Percentiles rank a stretch among this genome's conserved stretches.
Conservation (phyloP, 2,113 vertebrate species). For the Gallinago jamesoni region DNA sequence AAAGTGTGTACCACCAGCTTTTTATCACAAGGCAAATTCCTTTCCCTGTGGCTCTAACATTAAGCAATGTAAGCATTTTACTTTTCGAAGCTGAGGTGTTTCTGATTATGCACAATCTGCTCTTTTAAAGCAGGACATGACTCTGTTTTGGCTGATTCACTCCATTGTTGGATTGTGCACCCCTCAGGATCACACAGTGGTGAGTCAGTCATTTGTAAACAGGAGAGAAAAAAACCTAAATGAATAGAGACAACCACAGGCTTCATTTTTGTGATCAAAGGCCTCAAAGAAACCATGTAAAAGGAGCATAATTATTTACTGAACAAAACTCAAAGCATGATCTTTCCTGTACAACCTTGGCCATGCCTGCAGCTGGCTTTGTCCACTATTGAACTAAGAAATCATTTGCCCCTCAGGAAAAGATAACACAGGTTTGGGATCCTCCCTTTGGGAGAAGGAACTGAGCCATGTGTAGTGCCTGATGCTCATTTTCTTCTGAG, state of each 20-base stretch:
- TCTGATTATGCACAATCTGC: background rate
- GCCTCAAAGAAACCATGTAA: background rate
- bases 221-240: background rate
- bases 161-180: slow-evolving; percentile 30
- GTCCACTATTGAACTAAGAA: background rate
- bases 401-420: background rate
- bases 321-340: background rate
- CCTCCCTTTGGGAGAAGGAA: background rate
- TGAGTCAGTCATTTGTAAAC: slow-evolving; percentile 51
- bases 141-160: slow-evolving; percentile 47
- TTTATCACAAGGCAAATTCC: background rate
- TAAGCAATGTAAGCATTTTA: background rate
- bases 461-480: background rate
- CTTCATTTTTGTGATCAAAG: slow-evolving; percentile 38
- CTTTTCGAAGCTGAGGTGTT: slow-evolving; percentile 5
- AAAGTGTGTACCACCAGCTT: background rate
- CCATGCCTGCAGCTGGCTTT: background rate
- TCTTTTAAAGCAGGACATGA: slow-evolving; percentile 20
- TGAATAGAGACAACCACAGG: slow-evolving; percentile 11
- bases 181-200: slow-evolving; percentile 42
- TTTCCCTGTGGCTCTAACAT: background rate
- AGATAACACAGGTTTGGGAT: background rate
- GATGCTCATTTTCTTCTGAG: background rate
- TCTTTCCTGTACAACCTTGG: background rate
- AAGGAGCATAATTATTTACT: slow-evolving; percentile 5